A percentile compares a stretch with the other conserved stretches of the same genome.
phyloP scores from a whole-genome alignment of 2,888 invertebrate species.

The Tortricodes alternella region DNA sequence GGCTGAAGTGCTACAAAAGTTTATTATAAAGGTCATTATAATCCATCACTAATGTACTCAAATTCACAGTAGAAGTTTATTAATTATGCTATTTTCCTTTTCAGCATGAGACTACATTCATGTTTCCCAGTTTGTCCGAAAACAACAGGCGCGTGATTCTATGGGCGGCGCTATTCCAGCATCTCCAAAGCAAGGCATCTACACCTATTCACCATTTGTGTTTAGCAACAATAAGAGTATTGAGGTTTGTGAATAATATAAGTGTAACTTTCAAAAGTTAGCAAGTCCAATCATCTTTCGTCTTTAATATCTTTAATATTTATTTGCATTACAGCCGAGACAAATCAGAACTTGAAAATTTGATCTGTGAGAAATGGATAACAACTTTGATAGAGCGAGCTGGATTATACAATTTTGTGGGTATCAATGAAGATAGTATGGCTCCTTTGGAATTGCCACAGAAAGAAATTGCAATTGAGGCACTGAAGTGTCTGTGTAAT shows the following conservation, averaged over 20 bases:
- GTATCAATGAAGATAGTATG: slow-evolving; percentile 58
- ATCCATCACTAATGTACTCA: no score
- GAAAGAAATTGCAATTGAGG: slow-evolving; percentile 87
- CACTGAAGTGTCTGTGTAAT: slow-evolving; percentile 94
- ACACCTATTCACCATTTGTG: slow-evolving; percentile 77
- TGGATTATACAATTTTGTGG: slow-evolving; percentile 78
- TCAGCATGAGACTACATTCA: slow-evolving; percentile 78
- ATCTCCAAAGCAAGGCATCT: slow-evolving; percentile 75
- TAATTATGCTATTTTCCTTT: slow-evolving; percentile 39
- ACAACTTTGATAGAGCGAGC: slow-evolving; percentile 86
- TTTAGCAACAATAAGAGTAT: slow-evolving; percentile 84
- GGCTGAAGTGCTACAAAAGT: slow-evolving; percentile 49
- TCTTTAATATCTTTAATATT: not conserved
- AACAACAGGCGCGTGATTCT: slow-evolving; percentile 79
- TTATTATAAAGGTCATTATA: slow-evolving; percentile 65
- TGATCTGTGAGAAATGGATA: slow-evolving; percentile 87
- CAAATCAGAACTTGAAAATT: slow-evolving; percentile 86
- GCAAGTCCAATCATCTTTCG: not conserved
- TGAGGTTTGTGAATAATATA: slow-evolving; percentile 81
- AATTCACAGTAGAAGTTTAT: slow-evolving; percentile 23
- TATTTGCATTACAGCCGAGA: slow-evolving; percentile 85
- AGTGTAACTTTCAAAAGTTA: not conserved
- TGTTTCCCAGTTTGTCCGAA: slow-evolving; percentile 83
- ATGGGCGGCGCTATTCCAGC: slow-evolving; percentile 84
- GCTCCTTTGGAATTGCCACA: slow-evolving; percentile 61